phyloP scores from a whole-genome alignment of 2,888 invertebrate genomes.

The Pheosia gnoma region DNA sequence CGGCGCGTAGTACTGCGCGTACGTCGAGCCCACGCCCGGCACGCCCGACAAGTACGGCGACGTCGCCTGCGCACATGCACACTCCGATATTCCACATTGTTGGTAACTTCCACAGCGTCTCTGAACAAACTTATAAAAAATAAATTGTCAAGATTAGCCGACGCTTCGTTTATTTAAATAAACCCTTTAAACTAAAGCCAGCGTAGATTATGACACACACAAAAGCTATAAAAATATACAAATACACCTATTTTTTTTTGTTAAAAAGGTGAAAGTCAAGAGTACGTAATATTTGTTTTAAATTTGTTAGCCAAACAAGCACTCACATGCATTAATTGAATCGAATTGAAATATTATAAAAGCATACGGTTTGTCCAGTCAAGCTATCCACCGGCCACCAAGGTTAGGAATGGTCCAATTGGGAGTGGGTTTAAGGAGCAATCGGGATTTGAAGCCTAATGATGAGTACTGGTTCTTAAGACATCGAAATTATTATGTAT shows the following conservation, averaged over 20 bases:
- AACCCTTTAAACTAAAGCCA: conserved; percentile 1
- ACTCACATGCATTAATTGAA: conserved; percentile 64
- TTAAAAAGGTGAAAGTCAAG: conserved; percentile 10
- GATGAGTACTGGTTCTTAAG: conserved; percentile 32
- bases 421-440: conserved; percentile 30
- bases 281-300: background rate
- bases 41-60: conserved; percentile 96
- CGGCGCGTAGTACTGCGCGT: conserved; percentile 95
- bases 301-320: conserved; percentile 68
- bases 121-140: conserved; percentile 9
- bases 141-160: conserved; percentile 8
- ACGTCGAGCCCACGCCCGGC: conserved; percentile 94
- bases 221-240: conserved; percentile 32
- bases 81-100: conserved; percentile 26
- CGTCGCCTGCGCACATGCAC: conserved; percentile 86
- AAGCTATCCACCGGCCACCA: conserved; percentile 77
- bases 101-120: conserved; percentile 6
- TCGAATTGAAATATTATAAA: conserved; percentile 63
- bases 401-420: conserved; percentile 47
- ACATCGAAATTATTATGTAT: conserved; percentile 10
- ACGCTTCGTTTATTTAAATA: conserved; percentile 3
- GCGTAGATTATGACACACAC: conserved; percentile 21
- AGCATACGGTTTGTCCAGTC: conserved; percentile 71
- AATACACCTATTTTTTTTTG: conserved; percentile 14
- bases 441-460: conserved; percentile 21